These are phyloP conservation scores for Phyllostomus hastatus DNA, from an alignment of 2,113 vertebrate genomes.

Conservation along the genomic window DNA sequence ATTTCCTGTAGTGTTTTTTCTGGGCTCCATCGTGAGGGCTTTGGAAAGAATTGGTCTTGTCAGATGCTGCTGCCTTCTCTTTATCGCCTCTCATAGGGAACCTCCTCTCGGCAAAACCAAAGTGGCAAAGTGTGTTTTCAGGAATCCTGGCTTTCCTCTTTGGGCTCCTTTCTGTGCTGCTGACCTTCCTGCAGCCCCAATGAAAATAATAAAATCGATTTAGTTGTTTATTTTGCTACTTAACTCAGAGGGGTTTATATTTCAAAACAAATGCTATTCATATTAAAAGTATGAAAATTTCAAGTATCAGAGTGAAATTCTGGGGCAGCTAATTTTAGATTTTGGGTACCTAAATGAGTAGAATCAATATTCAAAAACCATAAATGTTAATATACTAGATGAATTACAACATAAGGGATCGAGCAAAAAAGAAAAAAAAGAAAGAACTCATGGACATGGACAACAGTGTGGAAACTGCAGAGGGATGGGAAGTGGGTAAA, in stretches of 20 bases:
- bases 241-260: neutral
- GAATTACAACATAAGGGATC: neutral
- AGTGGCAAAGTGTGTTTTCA: neutral
- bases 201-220: neutral
- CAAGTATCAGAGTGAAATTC: neutral
- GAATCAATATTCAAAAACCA: neutral
- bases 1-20: neutral
- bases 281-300: conserved; percentile 23
- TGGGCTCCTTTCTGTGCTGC: neutral
- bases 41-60: neutral
- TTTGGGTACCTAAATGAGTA: neutral
- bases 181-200: neutral
- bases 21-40: neutral
- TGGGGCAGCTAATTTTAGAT: neutral
- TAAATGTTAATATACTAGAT: neutral
- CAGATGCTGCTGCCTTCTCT: neutral
- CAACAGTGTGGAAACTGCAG: no score
- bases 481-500: no score
- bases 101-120: neutral
- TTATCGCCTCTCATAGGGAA: neutral
- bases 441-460: no score
- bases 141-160: neutral
- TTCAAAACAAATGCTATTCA: neutral
- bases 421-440: no score
- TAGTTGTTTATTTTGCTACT: neutral